These are phyloP conservation scores for Proctacanthus coquilletti DNA, from an alignment of 1,140 invertebrate genomes.

Conservation along the genomic window DNA sequence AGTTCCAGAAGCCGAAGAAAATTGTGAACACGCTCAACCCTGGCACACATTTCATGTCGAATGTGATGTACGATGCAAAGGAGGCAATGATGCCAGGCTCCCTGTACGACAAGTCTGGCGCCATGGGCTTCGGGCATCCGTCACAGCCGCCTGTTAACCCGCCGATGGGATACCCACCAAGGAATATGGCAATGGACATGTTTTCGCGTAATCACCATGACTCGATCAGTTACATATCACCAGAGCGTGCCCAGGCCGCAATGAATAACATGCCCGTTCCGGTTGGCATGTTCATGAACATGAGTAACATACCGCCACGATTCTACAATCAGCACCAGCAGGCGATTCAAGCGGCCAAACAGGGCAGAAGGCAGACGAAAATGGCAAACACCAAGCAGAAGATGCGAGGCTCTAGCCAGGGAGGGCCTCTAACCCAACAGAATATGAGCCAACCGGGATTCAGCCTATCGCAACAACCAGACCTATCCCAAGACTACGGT, in stretches of 20 bases:
- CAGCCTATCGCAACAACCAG: slow-evolving; percentile 60
- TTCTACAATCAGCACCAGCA: slow-evolving; percentile 69
- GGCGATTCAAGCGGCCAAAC: slow-evolving; percentile 33
- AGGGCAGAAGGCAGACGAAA: slow-evolving; percentile 8
- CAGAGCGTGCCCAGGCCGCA: slow-evolving; percentile 62
- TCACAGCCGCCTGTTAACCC: slow-evolving; percentile 13
- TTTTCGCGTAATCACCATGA: slow-evolving; percentile 66
- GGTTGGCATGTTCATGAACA: slow-evolving; percentile 90
- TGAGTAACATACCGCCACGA: slow-evolving; percentile 72
- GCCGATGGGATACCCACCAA: slow-evolving; percentile 23
- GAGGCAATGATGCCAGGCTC: slow-evolving; percentile 78
- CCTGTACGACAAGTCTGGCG: slow-evolving; percentile 51
- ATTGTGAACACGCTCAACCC: slow-evolving; percentile 87
- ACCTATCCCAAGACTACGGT: slow-evolving; percentile 79
- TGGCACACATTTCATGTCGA: slow-evolving; percentile 93
- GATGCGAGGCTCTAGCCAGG: slow-evolving; percentile 3
- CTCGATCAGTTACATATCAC: slow-evolving; percentile 84
- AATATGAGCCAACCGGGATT: slow-evolving; percentile 49
- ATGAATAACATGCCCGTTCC: slow-evolving; percentile 73
- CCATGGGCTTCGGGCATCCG: slow-evolving; percentile 37
- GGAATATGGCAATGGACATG: slow-evolving; percentile 37
- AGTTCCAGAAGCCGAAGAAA: slow-evolving; percentile 94
- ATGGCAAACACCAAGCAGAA: slow-evolving; percentile 8
- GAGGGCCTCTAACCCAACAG: slow-evolving; percentile 35
- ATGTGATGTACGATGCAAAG: slow-evolving; percentile 81